Evolutionary conservation across 2,888 invertebrate species (phyloP), one percentile per base, ranked within the genome.

Genomic region (Cheilosia pagana): DNA sequence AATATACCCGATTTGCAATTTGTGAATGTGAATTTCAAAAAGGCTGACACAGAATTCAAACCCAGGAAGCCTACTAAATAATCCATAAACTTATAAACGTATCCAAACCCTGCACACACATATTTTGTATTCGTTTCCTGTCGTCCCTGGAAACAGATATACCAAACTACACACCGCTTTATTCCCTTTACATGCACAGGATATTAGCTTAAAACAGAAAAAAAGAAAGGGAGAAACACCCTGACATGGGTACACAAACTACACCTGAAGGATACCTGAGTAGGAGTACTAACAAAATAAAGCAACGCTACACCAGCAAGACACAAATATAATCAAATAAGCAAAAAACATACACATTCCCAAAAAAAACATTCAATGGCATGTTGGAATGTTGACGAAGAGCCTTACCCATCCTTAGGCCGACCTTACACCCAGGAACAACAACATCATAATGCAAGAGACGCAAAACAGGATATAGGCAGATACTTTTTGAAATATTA

Each of bases 401-500:
- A 60, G 53, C 59, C 60, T 35, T 52, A 41, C 21, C 21, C n/a
- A 53, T 35, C 48, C 39, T 45, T 35, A 48, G 45, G 5, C 19
- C 21, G 21, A 10, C 53, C 1, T 23, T 6, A 19, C 19, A 43
- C n/a, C n/a, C 0, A 21, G 1, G 10, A 19, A 10, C 21, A 48
- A 25, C 52, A 53, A 53, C 28, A 16, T n/a, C n/a, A 28, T 28
- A 59, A 55, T 39, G 45, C 23, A 31, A 45, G 45, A 16, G 45
- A 16, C 16, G 23, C 19, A 43, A 45, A 48, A 57, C 12, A 10
- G 65, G 59, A 53, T 53, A 63, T 39, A 50, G 60, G 48, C 65
- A 55, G 62, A 45, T 50, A 50, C 50, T 14, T 50, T 67, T 74
- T 74, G 67, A 79, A 74, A 74, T 74, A 79, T 74, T 79, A 74